Base-by-base conservation (phyloP, 2,888 invertebrate species). In the Athalia circularis region DNA sequence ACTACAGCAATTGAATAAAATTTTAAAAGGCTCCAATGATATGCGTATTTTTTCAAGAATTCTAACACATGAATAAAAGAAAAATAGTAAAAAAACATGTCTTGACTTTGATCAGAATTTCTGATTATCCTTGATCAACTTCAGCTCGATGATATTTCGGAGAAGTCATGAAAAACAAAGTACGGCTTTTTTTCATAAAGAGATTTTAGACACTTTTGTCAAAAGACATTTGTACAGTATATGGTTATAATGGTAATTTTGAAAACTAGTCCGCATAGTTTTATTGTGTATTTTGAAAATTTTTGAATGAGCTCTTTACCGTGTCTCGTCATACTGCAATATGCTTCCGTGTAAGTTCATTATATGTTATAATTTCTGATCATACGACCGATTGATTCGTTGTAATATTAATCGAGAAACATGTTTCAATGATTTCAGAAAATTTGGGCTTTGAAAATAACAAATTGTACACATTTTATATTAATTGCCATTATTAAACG, bases 401-500 rank as follows among this genome's bases (percentile, higher is more conserved):
- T 29, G 29, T 29, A 0, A 29, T 29, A 29, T 29, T 29, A 29
- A 29, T 29, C 29, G 29, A 29, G 29, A 29, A 29, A 29, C 2
- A 29, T 29, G 29, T 29, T 29, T 29, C 1, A 29, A 29, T 29
- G 29, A 29, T 29, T 29, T 29, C n/a, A 9, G 3, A 48, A 8
- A 65, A 45, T 11, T 4, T 48, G 43, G 54, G 48, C n/a, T 54
- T 29, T n/a, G 45, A 45, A 6, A 57, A 57, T 5, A 57, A 13
- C 5, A 13, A 29, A 9, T 11, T 65, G 0, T 43, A 7, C 3
- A 13, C 0, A n/a, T 62, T 62, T 47, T 47, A 15, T 68, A 59
- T 13, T 72, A 57, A 61, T 75, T 50, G 64, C 11, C 75, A 48
- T 75, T 52, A 75, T 75, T 62, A 50, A 43, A n/a, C 62, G 64